Percentiles rank a stretch among this genome's conserved stretches.
phyloP scores from a whole-genome alignment of 2,113 vertebrate species.

The Acanthisitta chloris region DNA sequence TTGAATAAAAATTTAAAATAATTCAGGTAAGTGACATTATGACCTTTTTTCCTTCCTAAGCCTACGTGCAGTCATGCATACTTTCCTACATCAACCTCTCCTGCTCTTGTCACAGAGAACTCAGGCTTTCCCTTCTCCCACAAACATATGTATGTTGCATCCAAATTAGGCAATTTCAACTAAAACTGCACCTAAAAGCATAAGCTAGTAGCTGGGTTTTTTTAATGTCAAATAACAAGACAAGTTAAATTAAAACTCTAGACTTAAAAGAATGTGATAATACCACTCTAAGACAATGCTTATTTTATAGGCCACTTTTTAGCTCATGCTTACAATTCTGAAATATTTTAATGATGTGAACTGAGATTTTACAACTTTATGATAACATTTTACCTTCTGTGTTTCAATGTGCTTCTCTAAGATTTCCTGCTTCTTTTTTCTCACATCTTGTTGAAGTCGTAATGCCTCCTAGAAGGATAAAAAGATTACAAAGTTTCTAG shows the following conservation, averaged over 20 bases:
- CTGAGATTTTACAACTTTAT: background rate
- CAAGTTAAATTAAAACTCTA: background rate
- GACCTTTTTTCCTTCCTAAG: background rate
- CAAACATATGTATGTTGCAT: background rate
- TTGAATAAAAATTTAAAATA: too few relatives aligned
- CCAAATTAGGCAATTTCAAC: background rate
- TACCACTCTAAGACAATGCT: background rate
- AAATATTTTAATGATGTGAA: background rate
- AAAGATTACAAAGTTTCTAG: slow-evolving; percentile 10
- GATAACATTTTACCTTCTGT: slow-evolving; percentile 85
- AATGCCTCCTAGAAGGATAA: slow-evolving; percentile 83
- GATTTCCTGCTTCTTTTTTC: slow-evolving; percentile 98
- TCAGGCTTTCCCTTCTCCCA: background rate
- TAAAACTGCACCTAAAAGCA: background rate
- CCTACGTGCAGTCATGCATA: background rate
- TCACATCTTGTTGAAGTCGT: slow-evolving; percentile 92
- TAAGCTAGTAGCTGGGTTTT: background rate
- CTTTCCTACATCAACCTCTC: background rate
- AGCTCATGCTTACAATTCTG: background rate
- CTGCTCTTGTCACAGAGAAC: background rate
- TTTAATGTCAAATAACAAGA: background rate
- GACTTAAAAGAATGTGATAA: background rate
- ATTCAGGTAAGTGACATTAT: background rate
- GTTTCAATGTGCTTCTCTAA: slow-evolving; percentile 98
- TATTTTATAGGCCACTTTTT: background rate